phyloP scores from a whole-genome alignment of 2,797 vertebrate genomes.

The Spinus olivaceus region DNA sequence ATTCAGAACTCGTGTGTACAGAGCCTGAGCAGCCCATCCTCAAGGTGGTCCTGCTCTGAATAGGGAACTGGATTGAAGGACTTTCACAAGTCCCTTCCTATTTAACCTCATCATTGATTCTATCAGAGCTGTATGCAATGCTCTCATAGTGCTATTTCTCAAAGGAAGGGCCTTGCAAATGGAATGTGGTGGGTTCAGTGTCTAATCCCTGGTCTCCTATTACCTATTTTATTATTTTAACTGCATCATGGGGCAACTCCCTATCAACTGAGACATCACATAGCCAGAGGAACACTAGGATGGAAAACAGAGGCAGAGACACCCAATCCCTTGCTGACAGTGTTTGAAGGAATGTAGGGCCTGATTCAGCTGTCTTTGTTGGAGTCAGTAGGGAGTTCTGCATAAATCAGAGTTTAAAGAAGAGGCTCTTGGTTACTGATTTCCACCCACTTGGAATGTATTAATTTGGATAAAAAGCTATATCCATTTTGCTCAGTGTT shows the following conservation, averaged over 20 bases:
- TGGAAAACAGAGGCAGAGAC: slow-evolving; percentile 63
- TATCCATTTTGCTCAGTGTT: not conserved
- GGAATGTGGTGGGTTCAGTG: slow-evolving; percentile 32
- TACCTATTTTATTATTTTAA: slow-evolving; percentile 66
- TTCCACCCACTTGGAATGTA: slow-evolving; percentile 57
- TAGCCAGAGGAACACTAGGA: slow-evolving; percentile 48
- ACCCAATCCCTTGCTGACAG: slow-evolving; percentile 69
- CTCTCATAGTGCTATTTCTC: slow-evolving; percentile 23
- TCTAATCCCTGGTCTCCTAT: slow-evolving; percentile 50
- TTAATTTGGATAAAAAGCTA: not conserved
- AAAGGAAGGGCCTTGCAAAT: slow-evolving; percentile 24
- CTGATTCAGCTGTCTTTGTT: slow-evolving; percentile 63
- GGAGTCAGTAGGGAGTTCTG: slow-evolving; percentile 54
- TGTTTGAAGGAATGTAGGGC: slow-evolving; percentile 62
- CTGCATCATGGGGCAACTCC: slow-evolving; percentile 63
- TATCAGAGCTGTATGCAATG: not conserved
- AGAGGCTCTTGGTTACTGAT: slow-evolving; percentile 51
- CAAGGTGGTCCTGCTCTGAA: not conserved
- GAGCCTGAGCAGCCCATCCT: not conserved
- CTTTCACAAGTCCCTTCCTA: not conserved
- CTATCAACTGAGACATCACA: slow-evolving; percentile 45
- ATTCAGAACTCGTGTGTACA: not conserved
- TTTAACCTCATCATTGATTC: not conserved
- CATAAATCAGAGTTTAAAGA: slow-evolving; percentile 26
- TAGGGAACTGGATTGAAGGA: not conserved